Percentiles rank a stretch among this genome's conserved stretches.
Conservation (phyloP, 2,888 invertebrate genomes). For the Rhingia rostrata region DNA sequence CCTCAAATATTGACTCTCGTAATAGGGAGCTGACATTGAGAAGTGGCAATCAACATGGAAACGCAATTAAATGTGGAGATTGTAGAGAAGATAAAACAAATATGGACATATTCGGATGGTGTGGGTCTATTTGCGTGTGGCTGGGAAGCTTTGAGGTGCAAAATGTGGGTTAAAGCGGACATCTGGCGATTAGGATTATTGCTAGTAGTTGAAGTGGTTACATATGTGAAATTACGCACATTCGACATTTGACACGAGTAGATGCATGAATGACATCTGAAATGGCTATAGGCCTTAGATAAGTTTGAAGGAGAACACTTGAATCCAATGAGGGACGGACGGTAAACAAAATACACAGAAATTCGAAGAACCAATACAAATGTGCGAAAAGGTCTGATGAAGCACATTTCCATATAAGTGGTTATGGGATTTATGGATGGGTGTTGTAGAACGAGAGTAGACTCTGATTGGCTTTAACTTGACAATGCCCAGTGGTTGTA, state of each 20-base stretch:
- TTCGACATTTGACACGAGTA: neutral
- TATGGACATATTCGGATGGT: neutral
- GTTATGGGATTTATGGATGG: no score
- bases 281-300: no score
- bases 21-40: conserved; percentile 58
- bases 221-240: conserved; percentile 24
- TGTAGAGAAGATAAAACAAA: conserved; percentile 22
- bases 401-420: no score
- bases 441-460: no score
- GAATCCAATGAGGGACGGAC: no score
- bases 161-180: conserved; percentile 50
- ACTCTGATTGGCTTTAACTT: no score
- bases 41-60: conserved; percentile 69
- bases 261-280: neutral
- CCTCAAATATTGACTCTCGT: conserved; percentile 46
- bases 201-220: conserved; percentile 34
- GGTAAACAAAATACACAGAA: no score
- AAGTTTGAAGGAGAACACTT: no score
- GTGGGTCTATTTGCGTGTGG: neutral
- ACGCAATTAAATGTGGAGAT: conserved; percentile 70
- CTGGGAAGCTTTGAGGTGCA: conserved; percentile 3
- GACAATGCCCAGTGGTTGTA: no score
- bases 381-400: no score
- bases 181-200: conserved; percentile 15
- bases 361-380: no score